Base-by-base conservation (phyloP, 1,140 invertebrate species). In the Bombus superbus region DNA sequence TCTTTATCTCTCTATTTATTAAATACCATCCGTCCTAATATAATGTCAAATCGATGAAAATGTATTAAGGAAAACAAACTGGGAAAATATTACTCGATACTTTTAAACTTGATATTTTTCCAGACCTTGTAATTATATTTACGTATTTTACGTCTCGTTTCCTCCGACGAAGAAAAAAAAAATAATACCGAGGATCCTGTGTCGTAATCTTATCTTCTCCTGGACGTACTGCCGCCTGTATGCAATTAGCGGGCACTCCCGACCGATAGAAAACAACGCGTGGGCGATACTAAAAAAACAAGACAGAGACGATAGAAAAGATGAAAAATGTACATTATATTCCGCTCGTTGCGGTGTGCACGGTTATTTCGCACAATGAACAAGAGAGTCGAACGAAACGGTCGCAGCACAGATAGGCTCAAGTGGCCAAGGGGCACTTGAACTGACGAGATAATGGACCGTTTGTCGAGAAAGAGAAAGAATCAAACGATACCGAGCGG, bases 401-500 rank as follows among this genome's bases (percentile, higher is more conserved):
- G 64, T 88, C 72, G 84, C 38, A 77, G 85, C 66, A 73, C 88
- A 91, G 92, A 94, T 93, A 90, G 90, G 92, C 92, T 93, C 90
- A 94, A 94, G 92, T 93, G 93, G 90, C 85, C 91, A 91, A 92
- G 90, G 89, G 92, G 91, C 92, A 93, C 86, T 94, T 92, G 90
- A 91, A 92, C 91, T 94, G 94, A 94, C 92, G 89, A 94, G 93
- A 94, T 94, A 94, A 94, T 94, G 89, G 91, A 90, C 86, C 91
- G 93, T 92, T 92, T 93, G 91, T 91, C 86, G 86, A 89, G 90
- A 90, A 90, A 89, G 89, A 92, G 92, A 93, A 92, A 93, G 92
- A 92, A 91, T 92, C 69, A 91, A 78, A 92, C 87, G 90, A 91
- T 91, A 91, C 90, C 80, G 77, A 83, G 81, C 69, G 40, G 40